Conservation (phyloP, 2,113 vertebrate genomes). For the Uria lomvia region DNA sequence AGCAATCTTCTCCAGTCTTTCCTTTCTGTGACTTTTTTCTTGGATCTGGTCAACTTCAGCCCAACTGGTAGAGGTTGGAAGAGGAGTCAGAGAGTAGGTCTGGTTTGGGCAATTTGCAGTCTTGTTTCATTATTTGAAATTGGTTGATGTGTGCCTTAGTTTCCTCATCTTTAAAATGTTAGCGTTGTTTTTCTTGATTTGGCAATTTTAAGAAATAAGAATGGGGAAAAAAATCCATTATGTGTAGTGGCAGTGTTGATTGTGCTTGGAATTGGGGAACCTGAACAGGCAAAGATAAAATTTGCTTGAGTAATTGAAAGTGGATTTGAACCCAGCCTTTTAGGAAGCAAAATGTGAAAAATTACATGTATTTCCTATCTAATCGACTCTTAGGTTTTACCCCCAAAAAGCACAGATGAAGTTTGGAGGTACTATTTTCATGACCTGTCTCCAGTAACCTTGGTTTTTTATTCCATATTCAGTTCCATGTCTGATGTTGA, state of each 20-base stretch:
- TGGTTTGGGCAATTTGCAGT: neutral
- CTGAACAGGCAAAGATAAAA: neutral
- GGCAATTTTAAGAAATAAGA: neutral
- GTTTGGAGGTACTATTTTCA: neutral
- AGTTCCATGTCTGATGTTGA: neutral
- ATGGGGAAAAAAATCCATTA: neutral
- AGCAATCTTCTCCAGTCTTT: neutral
- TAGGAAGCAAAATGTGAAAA: neutral
- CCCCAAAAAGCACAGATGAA: neutral
- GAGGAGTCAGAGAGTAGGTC: neutral
- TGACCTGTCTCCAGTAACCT: neutral
- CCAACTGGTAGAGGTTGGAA: neutral
- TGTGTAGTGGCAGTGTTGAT: neutral
- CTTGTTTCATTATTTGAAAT: neutral
- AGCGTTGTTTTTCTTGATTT: neutral
- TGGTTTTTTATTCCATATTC: neutral
- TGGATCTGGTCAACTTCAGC: neutral
- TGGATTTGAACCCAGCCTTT: neutral
- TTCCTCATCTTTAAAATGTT: neutral
- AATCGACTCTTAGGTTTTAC: neutral
- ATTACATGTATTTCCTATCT: neutral
- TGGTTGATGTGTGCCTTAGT: neutral
- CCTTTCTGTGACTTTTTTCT: neutral
- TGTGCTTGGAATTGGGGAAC: neutral
- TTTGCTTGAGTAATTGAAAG: neutral